Conservation (phyloP, 2,888 invertebrate species). For the Cyclophora albipunctata region DNA sequence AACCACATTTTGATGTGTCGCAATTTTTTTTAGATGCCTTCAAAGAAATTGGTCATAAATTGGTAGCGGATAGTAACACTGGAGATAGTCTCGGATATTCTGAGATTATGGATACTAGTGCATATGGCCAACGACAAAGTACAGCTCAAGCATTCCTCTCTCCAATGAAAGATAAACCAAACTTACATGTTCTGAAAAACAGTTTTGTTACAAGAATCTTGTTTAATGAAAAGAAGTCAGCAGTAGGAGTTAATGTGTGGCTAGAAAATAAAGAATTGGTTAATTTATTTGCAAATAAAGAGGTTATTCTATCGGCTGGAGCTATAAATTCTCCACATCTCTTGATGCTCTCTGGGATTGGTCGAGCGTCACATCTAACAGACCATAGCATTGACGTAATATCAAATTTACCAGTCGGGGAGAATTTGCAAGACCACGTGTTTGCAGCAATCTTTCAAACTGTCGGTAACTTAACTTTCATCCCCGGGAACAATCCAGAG, state of each 20-base stretch:
- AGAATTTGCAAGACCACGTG: slow-evolving; percentile 35
- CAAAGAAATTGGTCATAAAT: slow-evolving; percentile 45
- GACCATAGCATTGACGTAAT: slow-evolving; percentile 26
- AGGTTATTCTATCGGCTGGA: slow-evolving; percentile 36
- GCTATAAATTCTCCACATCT: slow-evolving; percentile 32
- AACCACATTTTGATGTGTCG: slow-evolving; percentile 19
- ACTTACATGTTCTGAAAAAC: slow-evolving; percentile 30
- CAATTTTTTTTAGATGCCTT: slow-evolving; percentile 35
- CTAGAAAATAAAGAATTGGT: slow-evolving; percentile 18
- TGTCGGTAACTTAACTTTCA: not conserved
- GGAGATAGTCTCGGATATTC: slow-evolving; percentile 39
- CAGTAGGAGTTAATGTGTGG: slow-evolving; percentile 23
- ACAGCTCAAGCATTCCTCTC: slow-evolving; percentile 48
- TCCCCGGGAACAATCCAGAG: not conserved
- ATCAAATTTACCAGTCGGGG: slow-evolving; percentile 35
- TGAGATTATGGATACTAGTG: slow-evolving; percentile 16
- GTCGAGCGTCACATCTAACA: slow-evolving; percentile 31
- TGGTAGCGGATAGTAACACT: slow-evolving; percentile 29
- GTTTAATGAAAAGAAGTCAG: slow-evolving; percentile 21
- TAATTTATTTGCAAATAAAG: slow-evolving; percentile 24
- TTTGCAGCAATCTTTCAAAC: slow-evolving; percentile 8
- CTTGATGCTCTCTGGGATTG: slow-evolving; percentile 39
- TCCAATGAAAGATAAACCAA: slow-evolving; percentile 25
- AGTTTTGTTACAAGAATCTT: slow-evolving; percentile 27
- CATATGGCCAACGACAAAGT: slow-evolving; percentile 47